phyloP scores from a whole-genome alignment of 2,888 invertebrate species.

The Agapostemon virescens region DNA sequence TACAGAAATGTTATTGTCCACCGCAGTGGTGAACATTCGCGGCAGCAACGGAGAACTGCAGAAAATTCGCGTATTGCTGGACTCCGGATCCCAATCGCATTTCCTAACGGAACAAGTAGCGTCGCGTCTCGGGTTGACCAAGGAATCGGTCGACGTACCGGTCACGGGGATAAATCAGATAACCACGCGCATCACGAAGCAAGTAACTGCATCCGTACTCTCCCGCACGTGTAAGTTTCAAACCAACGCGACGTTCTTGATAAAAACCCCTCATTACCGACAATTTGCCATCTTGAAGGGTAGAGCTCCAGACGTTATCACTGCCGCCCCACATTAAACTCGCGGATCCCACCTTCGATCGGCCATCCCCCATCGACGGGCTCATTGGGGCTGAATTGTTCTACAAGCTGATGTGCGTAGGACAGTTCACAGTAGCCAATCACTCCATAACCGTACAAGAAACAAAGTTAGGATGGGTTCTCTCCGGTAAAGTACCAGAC shows the following conservation, averaged over 20 bases:
- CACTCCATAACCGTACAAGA: constrained; percentile 4
- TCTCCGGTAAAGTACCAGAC: constrained; percentile 9
- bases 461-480: constrained; percentile 39
- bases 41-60: not conserved
- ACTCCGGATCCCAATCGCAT: constrained; percentile 34
- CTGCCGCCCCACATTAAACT: not conserved
- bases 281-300: constrained; percentile 12
- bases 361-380: constrained; percentile 16
- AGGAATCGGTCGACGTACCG: not conserved
- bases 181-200: no score
- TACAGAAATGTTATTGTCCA: not conserved
- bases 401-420: constrained; percentile 3
- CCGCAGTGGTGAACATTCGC: constrained; percentile 10
- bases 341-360: constrained; percentile 30
- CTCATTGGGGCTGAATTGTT: constrained; percentile 17
- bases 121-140: not conserved
- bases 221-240: no score
- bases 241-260: no score
- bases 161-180: constrained; percentile 13
- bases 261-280: no score
- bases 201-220: no score
- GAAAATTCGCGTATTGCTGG: constrained; percentile 23
- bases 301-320: not conserved
- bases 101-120: constrained; percentile 17
- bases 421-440: constrained; percentile 7